Percentiles rank a stretch among this genome's conserved stretches.
Evolutionary conservation across 1,140 invertebrate species (phyloP).

Genomic region (Idris sp.): DNA sequence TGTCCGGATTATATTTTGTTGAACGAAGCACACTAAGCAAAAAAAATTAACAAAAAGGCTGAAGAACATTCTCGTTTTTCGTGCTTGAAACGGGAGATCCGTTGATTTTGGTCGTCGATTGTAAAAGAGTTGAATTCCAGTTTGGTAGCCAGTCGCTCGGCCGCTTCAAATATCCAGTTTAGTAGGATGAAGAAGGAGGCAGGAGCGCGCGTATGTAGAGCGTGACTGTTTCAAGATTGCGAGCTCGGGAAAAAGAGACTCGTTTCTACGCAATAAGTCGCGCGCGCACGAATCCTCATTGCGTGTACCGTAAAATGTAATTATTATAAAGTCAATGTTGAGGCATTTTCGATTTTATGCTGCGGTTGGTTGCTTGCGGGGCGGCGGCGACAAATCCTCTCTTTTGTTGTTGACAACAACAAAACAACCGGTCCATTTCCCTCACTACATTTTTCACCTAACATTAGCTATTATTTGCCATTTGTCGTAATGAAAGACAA

Average conservation of each 20-base stretch:
- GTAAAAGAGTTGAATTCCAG: conserved; percentile 57
- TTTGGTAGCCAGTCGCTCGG: conserved; percentile 50
- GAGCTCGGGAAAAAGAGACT: conserved; percentile 56
- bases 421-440: no score
- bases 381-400: no score
- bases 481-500: no score
- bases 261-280: conserved; percentile 62
- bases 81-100: conserved; percentile 16
- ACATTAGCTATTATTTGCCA: no score
- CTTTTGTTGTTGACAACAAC: no score
- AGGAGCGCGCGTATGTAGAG: conserved; percentile 67
- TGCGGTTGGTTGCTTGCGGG: no score
- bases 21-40: background rate
- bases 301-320: conserved; percentile 7
- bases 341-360: no score
- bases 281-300: conserved; percentile 23
- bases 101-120: conserved; percentile 52
- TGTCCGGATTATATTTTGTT: background rate
- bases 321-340: no score
- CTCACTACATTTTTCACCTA: no score
- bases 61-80: conserved; percentile 18
- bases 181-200: conserved; percentile 70
- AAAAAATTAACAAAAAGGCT: background rate
- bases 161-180: conserved; percentile 67
- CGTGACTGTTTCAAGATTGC: conserved; percentile 66